Base-by-base conservation (phyloP, 2,888 invertebrate species). In the Conops quadrifasciatus region DNA sequence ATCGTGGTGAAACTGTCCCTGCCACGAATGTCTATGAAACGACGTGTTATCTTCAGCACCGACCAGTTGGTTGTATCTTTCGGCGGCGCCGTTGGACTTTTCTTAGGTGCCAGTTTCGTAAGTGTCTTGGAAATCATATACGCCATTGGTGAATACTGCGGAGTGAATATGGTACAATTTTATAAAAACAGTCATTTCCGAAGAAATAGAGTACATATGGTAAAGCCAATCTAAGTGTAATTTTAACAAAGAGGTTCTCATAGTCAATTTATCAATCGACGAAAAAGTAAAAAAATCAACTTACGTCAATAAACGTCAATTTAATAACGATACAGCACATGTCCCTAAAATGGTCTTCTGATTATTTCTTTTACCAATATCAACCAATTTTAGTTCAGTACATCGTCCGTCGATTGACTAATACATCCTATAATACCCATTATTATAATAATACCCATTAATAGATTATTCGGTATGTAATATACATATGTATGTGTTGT, bases 51-150 rank as follows among this genome's bases (percentile, higher is more conserved):
- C 11, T 84, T 84, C 56, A 84, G 84, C 63, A 78, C 78, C 26
- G 84, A 85, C 77, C 84, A 85, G 72, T 71, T 84, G 74, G 75
- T 84, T 56, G 81, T 85, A 73, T 83, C 85, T 2, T 80, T 85
- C 71, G 86, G 85, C 53, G 85, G 85, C 11, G 83, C 84, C 7
- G 82, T 84, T 64, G 83, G 84, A n/a, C 76, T 85, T 5, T 85
- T 84, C 76, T 74, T 85, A 28, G 85, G 85, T n/a, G 83, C 84
- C 62, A 85, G 84, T 74, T 84, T 85, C 68, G 79, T 85, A 70
- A 85, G 82, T 70, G 68, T 80, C 21, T 80, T 79, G 64, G 80
- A 79, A 2, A 45, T 82, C 16, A 63, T 79, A 24, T 78, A 79
- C 67, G 65, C 80, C 19, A 53, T 75, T 0, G 26, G 79, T 30